Evolutionary conservation across 2,888 invertebrate species (phyloP), one percentile per base, ranked within the genome.

Genomic region (Pelosia muscerda): DNA sequence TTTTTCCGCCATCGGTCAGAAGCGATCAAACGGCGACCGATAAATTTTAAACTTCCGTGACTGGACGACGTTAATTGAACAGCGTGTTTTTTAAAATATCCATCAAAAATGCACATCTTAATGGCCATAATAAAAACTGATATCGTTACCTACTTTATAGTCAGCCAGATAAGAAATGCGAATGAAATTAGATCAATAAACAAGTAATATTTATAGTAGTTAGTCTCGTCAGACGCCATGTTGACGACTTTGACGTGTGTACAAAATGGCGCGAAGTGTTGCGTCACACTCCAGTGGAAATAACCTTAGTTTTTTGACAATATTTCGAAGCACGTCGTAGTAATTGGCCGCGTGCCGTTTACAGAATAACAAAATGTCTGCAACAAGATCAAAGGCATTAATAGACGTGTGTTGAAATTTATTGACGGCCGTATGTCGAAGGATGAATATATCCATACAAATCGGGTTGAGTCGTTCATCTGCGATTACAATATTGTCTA

Each of bases 101-200:
- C 92, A 91, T 93, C 92, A 91, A 92, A 92, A 91, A 91, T 92
- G 92, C 92, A 92, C 92, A 91, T 91, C 87, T 87, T 93, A 92
- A 93, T 92, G 85, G 86, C 88, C 81, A 86, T 86, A 84, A 88
- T 90, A 90, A 91, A 90, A 88, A 86, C 83, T 88, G 85, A 84
- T 88, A 90, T 89, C 88, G 86, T 87, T 86, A 84, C 84, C 85
- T 86, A 85, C 83, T 89, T 86, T 86, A 86, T 83, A 79, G 86
- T 78, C 82, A 79, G 73, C 76, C 65, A 83, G 84, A 86, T 86
- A 85, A 83, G 86, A 85, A 85, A 85, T 78, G 75, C 75, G 78
- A 84, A 84, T 70, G 78, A 83, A 86, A 86, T 78, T 84, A 85
- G 84, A 86, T 88, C 86, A 86, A 88, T 88, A 86, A 82, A 84